Base-by-base conservation (phyloP, 2,888 invertebrate species). In the Ecdyonurus torrentis region DNA sequence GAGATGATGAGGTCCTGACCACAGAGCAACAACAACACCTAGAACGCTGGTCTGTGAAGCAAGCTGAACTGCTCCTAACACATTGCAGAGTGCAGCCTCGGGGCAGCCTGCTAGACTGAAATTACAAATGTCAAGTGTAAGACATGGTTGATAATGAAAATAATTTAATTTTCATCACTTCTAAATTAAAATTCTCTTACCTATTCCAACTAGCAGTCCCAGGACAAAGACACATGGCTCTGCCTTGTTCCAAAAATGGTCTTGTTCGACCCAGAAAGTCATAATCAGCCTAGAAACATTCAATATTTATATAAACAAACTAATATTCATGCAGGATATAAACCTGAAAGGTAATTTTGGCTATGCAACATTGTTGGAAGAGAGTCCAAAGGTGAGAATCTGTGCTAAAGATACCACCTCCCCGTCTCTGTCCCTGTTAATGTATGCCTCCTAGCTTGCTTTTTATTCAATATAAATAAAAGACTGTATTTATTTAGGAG, bases 121-220 rank as follows among this genome's bases (percentile, higher is more conserved):
- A 25, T 23, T 18, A 20, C 52, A 63, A 61, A 63, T 52, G 20
- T 62, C n/a, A 61, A 20, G 23, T 23, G 59, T 55, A 15, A 19
- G 37, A 23, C 10, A 25, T 20, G 1, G 19, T 20, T 18, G 22
- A n/a, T n/a, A 59, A 23, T 23, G n/a, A 23, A 19, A 55, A 58
- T 60, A 20, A 25, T 52, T 25, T 18, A 1, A 1, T 18, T 59
- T 22, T 19, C n/a, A n/a, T 63, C 55, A 52, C 20, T 24, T 63
- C 23, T n/a, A 37, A 2, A 63, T 23, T 25, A 2, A 19, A 63
- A 22, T n/a, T n/a, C n/a, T n/a, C n/a, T n/a, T n/a, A 72, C 74
- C 76, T 81, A 69, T 81, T 81, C 75, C 82, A 82, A 64, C 81
- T 79, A 52, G 81, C 79, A 24, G 82, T 82, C 22, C 82, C 82